Conservation (phyloP, 2,113 vertebrate species). For the Lipophrys pholis region DNA sequence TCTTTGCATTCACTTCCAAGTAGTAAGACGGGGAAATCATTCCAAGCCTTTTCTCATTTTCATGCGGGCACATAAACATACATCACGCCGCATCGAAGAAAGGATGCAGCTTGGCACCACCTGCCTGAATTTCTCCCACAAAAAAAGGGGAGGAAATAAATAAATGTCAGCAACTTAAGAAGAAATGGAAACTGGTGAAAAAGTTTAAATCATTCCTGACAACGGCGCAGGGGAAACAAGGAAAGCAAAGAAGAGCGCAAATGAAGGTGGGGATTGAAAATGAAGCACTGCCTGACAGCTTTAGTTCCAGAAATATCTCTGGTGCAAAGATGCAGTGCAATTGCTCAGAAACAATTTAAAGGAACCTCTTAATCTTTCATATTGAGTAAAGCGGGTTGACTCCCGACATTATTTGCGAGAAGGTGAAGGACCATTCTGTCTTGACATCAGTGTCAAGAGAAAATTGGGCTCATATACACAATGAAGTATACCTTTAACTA, state of each 20-base stretch:
- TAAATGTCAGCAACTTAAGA: constrained; percentile 29
- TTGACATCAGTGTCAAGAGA: constrained; percentile 7
- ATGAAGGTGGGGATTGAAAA: constrained; percentile 32
- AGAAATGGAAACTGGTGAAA: constrained; percentile 34
- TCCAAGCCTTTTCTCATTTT: constrained; percentile 60
- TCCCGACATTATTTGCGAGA: not conserved
- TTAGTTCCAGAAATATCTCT: constrained; percentile 25
- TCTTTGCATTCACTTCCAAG: constrained; percentile 56
- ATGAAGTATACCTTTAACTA: constrained; percentile 3
- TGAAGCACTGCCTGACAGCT: constrained; percentile 53
- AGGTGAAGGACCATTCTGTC: not conserved
- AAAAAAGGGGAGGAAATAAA: constrained; percentile 44
- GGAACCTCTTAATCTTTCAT: constrained; percentile 17
- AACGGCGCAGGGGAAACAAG: constrained; percentile 22
- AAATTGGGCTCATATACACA: constrained; percentile 6
- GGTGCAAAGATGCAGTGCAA: constrained; percentile 26
- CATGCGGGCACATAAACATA: constrained; percentile 40
- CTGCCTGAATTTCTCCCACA: constrained; percentile 32
- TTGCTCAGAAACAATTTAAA: constrained; percentile 36
- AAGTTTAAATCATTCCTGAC: constrained; percentile 50
- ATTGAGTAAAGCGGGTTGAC: not conserved
- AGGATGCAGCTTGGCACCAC: constrained; percentile 52
- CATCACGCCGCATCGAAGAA: constrained; percentile 39
- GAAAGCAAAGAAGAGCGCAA: constrained; percentile 16
- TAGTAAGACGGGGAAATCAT: constrained; percentile 59